Evolutionary conservation across 2,888 invertebrate species (phyloP), one percentile per base, ranked within the genome.

Genomic region (Tanypteryx hageni): DNA sequence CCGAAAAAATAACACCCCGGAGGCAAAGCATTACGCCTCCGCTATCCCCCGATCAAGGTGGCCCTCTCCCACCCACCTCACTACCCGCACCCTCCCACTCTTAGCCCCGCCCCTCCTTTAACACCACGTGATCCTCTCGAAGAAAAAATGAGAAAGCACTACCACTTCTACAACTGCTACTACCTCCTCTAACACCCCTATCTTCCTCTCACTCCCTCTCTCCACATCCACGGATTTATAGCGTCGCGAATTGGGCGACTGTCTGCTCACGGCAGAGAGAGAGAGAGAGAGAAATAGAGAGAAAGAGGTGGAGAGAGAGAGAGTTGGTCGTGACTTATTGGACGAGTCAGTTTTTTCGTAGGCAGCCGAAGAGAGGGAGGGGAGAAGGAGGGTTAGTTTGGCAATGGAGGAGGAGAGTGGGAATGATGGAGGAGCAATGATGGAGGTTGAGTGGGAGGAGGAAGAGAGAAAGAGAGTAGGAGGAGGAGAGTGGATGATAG

Each of bases 241-340:
- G 76, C 76, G n/a, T 18, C 68, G 68, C 68, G 68, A 68, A 18
- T 22, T n/a, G 68, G 68, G n/a, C 9, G 13, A 76, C 76, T 76
- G 76, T 76, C 22, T 27, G 27, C 76, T 76, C 76, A 27, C 27
- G 11, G 22, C 22, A 22, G 27, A 76, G 76, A 76, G 22, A 44
- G 44, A 44, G 44, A 44, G 44, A 44, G 44, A 44, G 5, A 44
- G 1, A 44, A 5, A 44, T 1, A 44, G 44, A 44, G 44, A 44
- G 5, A 44, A n/a, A n/a, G n/a, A n/a, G n/a, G n/a, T n/a, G n/a
- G n/a, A n/a, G 44, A 44, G 44, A 5, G 1, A 5, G 44, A 27
- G 27, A 76, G 76, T 76, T 11, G 76, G 27, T 27, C 76, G 76
- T 76, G 76, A 76, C 76, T 27, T 76, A 76, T 76, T 27, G 76